Conservation (phyloP, 1,140 invertebrate genomes). For the Diabrotica undecimpunctata region DNA sequence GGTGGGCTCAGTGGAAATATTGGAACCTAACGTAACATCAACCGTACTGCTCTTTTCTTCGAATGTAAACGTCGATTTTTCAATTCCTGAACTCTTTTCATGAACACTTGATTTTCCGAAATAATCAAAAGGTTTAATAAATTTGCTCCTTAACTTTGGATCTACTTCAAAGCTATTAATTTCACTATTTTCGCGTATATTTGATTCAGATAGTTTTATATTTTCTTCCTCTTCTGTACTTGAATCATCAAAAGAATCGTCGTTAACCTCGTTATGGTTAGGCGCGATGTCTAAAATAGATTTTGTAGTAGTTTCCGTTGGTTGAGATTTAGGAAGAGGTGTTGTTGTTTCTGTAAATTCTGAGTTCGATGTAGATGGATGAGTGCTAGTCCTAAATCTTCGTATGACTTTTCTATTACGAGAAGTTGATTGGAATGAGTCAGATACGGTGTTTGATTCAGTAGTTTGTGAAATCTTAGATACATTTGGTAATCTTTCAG, state of each 20-base stretch:
- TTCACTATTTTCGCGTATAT: slow-evolving; percentile 52
- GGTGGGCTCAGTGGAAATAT: slow-evolving; percentile 32
- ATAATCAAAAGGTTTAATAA: neutral
- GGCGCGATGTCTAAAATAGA: neutral
- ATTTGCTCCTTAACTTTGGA: slow-evolving; percentile 31
- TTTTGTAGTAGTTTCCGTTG: neutral
- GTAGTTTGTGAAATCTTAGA: slow-evolving; percentile 13
- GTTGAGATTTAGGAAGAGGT: neutral
- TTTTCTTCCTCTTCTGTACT: slow-evolving; percentile 51
- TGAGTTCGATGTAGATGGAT: neutral
- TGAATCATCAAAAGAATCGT: slow-evolving; percentile 38
- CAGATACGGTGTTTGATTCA: neutral
- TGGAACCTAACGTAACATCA: slow-evolving; percentile 35
- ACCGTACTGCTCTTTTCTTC: slow-evolving; percentile 34
- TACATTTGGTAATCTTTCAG: slow-evolving; percentile 21
- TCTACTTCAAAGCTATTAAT: slow-evolving; percentile 31
- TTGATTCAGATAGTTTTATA: slow-evolving; percentile 55
- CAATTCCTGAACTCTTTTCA: neutral
- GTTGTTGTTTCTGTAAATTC: neutral
- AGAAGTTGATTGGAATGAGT: slow-evolving; percentile 3
- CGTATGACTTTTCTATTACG: slow-evolving; percentile 34
- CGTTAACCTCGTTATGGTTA: slow-evolving; percentile 19
- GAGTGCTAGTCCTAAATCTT: slow-evolving; percentile 32
- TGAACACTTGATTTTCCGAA: slow-evolving; percentile 19
- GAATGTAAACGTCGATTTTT: neutral